Evolutionary conservation across 2,113 vertebrate species (phyloP), one percentile per base, ranked within the genome.

Genomic region (Terrapene triunguis): DNA sequence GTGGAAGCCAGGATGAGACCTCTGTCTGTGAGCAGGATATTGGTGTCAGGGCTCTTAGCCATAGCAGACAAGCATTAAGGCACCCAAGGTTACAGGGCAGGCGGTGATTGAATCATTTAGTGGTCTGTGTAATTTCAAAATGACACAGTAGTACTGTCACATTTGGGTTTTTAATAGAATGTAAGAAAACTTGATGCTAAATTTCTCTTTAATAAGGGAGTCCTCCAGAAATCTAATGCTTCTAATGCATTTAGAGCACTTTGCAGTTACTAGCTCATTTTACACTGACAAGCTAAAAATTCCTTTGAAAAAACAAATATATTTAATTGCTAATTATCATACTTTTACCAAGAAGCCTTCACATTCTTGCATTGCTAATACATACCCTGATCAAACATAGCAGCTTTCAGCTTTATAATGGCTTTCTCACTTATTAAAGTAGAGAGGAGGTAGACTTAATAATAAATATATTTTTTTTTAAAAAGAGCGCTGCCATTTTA

Each of bases 331-430:
- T 72, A 72, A 72, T 69, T n/a, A 69, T 21, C 65, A 86, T 38
- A 53, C 10, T 85, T 92, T 76, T 48, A 1, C 1, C 76, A 93
- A 38, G 65, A 72, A 89, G 82, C 21, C 87, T 91, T 90, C 88
- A 92, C 59, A 85, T 19, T 88, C 92, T 82, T 62, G 48, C 42
- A 62, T 17, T 38, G 32, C 65, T 69, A 69, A 90, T 84, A 88
- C 90, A 90, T 90, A 65, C 51, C 5, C 69, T 91, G 81, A 84
- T 88, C 88, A 88, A 90, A 62, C 88, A n/a, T 72, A 84, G 53
- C 81, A 87, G 27, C 53, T 88, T 89, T 90, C 53, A 72, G 87
- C 54, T 32, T 78, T 53, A 53, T 82, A 55, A 82, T 5, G 82
- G 32, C 24, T 87, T 94, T 72, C 76, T 96, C 42, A 54, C 5